Conservation (phyloP, 2,888 invertebrate genomes). For the Dolichomitus sp. region DNA sequence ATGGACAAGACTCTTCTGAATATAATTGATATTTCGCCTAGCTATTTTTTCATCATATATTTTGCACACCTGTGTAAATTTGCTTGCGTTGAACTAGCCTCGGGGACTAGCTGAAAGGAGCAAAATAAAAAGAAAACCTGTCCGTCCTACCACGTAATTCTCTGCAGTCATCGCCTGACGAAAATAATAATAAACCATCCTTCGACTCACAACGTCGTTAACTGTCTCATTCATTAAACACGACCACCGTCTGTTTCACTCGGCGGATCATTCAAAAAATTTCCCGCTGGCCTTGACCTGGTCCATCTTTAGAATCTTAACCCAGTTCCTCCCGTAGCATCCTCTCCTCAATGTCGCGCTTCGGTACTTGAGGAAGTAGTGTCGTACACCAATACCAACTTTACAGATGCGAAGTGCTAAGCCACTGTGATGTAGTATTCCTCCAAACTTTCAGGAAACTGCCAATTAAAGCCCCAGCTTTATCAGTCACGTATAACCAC, state of each 20-base stretch:
- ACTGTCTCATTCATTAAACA: conserved; percentile 11
- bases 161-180: not conserved
- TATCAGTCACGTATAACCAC: not conserved
- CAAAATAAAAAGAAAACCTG: not conserved
- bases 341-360: conserved; percentile 11
- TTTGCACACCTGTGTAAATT: not conserved
- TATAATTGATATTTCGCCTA: not conserved
- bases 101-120: not conserved
- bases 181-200: not conserved
- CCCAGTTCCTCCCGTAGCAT: conserved; percentile 38
- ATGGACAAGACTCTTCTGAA: not conserved
- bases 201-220: not conserved
- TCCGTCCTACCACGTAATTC: not conserved
- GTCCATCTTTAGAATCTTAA: conserved; percentile 58
- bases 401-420: not conserved
- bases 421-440: not conserved
- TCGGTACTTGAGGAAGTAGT: conserved; percentile 51
- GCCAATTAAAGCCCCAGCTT: not conserved
- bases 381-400: conserved; percentile 16
- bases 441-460: not conserved
- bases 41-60: not conserved
- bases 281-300: conserved; percentile 59
- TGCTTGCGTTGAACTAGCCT: not conserved
- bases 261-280: not conserved
- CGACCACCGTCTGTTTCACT: not conserved